These are phyloP conservation scores for Ameiurus melas DNA, from an alignment of 2,113 vertebrate genomes.

Conservation along the genomic window DNA sequence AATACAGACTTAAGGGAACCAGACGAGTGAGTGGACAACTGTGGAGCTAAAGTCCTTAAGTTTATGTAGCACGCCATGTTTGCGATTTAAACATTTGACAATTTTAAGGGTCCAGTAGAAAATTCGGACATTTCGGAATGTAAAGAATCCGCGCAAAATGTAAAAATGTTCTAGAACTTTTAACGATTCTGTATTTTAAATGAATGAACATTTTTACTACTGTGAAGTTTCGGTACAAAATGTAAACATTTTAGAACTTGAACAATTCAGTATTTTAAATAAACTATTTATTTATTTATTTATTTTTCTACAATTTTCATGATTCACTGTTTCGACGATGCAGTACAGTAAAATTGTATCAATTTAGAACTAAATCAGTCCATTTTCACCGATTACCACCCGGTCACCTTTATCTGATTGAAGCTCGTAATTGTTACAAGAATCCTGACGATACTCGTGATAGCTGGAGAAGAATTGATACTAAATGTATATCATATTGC, in stretches of 20 bases:
- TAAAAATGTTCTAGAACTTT: too few relatives aligned
- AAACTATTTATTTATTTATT: too few relatives aligned
- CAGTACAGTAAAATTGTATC: background rate
- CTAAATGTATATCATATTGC: background rate
- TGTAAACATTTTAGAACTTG: background rate
- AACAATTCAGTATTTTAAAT: background rate
- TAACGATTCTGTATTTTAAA: too few relatives aligned
- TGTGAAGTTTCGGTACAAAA: background rate
- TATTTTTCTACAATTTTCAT: too few relatives aligned
- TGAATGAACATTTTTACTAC: background rate
- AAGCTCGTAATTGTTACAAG: background rate
- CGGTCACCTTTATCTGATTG: background rate
- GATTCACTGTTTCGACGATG: background rate
- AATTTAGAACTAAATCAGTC: background rate
- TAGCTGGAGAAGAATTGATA: background rate
- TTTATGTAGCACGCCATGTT: background rate
- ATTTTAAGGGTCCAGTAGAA: background rate
- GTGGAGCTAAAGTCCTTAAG: background rate
- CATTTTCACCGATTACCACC: background rate
- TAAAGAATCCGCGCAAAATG: background rate
- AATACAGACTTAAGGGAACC: background rate
- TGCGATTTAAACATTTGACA: background rate
- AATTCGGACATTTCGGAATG: too few relatives aligned
- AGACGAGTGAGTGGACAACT: background rate
- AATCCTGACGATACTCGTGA: background rate